Evolutionary conservation across 2,113 vertebrate genomes (phyloP).

Genomic region (Oreochromis tanganicae): DNA sequence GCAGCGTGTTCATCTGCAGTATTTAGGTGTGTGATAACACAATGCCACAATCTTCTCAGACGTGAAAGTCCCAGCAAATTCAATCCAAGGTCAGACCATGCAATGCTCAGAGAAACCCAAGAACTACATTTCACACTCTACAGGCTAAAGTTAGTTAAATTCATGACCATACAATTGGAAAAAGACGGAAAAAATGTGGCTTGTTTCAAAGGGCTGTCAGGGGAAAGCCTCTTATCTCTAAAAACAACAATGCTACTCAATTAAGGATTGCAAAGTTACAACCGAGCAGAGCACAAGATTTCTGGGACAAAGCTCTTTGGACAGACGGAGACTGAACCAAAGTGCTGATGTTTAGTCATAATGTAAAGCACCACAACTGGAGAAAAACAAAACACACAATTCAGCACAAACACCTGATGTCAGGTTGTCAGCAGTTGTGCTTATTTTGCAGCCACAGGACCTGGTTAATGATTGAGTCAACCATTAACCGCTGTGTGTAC

Average conservation of each 20-base stretch:
- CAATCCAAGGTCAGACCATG: neutral
- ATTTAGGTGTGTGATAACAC: neutral
- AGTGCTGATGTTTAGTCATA: neutral
- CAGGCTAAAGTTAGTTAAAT: neutral
- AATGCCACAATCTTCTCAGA: neutral
- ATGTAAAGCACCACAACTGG: neutral
- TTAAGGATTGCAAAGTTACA: neutral
- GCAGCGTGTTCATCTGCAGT: neutral
- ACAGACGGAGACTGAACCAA: neutral
- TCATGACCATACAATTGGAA: neutral
- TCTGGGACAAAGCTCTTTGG: neutral
- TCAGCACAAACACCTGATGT: neutral
- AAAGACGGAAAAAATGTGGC: neutral
- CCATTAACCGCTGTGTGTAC: neutral
- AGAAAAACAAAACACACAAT: rapidly evolving
- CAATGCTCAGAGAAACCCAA: neutral
- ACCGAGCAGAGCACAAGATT: neutral
- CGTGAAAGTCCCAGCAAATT: neutral
- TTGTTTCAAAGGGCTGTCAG: neutral
- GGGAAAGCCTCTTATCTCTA: neutral
- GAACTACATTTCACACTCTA: neutral
- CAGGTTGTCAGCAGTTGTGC: neutral
- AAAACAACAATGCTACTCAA: neutral
- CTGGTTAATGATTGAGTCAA: rapidly evolving
- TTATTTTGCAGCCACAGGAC: neutral